phyloP scores from a whole-genome alignment of 2,797 vertebrate species.

The Podarcis lilfordi region DNA sequence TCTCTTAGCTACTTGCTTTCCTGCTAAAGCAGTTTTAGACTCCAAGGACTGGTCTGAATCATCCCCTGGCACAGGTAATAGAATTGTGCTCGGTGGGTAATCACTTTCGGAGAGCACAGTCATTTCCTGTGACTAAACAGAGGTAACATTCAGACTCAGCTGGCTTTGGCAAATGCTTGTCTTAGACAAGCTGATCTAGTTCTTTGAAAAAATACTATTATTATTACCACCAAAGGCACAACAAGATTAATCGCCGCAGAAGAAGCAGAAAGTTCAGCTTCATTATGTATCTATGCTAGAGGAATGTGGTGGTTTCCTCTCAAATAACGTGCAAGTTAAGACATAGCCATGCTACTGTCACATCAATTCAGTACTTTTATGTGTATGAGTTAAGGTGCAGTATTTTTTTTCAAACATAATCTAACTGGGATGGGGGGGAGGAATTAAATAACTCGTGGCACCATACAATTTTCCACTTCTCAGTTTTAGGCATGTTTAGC shows the following conservation, averaged over 20 bases:
- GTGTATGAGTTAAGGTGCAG: background rate
- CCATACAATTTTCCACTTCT: background rate
- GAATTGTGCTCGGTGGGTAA: background rate
- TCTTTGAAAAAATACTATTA: background rate
- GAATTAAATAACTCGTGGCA: background rate
- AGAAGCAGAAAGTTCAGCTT: background rate
- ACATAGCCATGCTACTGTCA: background rate
- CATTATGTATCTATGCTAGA: background rate
- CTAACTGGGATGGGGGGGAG: background rate
- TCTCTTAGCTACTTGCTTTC: conserved; percentile 7
- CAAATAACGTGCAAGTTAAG: background rate
- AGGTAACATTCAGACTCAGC: background rate
- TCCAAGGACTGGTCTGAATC: conserved; percentile 2
- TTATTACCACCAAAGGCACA: background rate
- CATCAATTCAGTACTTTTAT: background rate
- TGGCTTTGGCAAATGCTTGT: background rate
- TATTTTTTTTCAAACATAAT: background rate
- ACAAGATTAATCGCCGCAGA: background rate
- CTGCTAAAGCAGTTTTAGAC: background rate
- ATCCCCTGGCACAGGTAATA: conserved; percentile 7
- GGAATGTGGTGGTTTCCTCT: background rate
- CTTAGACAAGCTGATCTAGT: background rate
- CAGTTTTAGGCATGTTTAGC: too few species aligned
- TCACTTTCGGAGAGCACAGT: background rate
- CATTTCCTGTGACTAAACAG: conserved; percentile 19